A percentile compares a stretch with the other conserved stretches of the same genome.
Conservation (phyloP, 1,140 invertebrate species). For the Dermatophagoides farinae region DNA sequence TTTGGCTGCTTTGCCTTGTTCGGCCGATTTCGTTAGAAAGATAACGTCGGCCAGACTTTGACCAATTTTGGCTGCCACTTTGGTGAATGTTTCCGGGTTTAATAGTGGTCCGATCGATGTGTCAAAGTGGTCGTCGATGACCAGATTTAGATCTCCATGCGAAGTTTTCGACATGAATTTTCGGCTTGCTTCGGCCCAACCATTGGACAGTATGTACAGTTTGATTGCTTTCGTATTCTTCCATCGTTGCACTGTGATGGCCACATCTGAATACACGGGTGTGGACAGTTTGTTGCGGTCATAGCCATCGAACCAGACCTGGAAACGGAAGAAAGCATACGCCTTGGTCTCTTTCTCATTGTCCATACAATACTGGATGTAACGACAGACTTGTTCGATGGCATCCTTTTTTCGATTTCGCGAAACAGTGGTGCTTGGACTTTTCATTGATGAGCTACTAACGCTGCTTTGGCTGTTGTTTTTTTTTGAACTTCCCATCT, state of each 20-base stretch:
- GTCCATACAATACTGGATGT: neutral
- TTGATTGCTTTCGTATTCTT: slow-evolving; percentile 8
- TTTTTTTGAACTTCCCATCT: neutral
- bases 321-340: neutral
- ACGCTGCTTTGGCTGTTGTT: no score
- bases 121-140: slow-evolving; percentile 14
- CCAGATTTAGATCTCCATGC: slow-evolving; percentile 12
- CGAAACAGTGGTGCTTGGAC: no score
- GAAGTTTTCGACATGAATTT: slow-evolving; percentile 10
- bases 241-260: slow-evolving; percentile 7
- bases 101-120: neutral
- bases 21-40: slow-evolving; percentile 12
- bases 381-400: neutral
- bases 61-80: neutral
- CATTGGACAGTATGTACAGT: slow-evolving; percentile 12
- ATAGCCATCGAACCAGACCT: slow-evolving; percentile 14
- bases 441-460: neutral
- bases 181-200: slow-evolving; percentile 12
- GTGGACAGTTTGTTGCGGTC: neutral
- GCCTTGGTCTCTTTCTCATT: neutral
- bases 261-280: slow-evolving; percentile 12
- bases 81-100: slow-evolving; percentile 5
- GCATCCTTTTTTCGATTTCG: no score
- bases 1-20: slow-evolving; percentile 7
- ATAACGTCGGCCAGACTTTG: slow-evolving; percentile 3